Evolutionary conservation across 1,140 invertebrate species (phyloP).

Genomic region (Heliothis subflexa): DNA sequence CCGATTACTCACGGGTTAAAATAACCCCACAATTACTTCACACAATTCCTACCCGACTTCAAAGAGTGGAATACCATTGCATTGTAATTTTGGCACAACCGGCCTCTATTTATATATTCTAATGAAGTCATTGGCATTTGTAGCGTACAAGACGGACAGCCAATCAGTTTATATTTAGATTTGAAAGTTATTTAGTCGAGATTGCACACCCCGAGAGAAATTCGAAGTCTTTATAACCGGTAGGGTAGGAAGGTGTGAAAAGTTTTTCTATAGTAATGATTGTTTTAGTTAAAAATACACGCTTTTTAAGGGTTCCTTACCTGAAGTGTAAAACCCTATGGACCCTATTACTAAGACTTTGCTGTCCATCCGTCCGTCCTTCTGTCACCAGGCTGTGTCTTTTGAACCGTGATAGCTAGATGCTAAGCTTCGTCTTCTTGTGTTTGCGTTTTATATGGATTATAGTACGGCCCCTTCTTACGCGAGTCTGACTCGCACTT

Average conservation of each 20-base stretch:
- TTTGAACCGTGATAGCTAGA: no score
- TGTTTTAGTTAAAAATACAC: no score
- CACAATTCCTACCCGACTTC: constrained; percentile 43
- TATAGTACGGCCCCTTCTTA: no score
- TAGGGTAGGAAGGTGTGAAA: not conserved
- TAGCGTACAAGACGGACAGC: constrained; percentile 60
- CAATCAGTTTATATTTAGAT: constrained; percentile 60
- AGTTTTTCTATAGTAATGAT: not conserved
- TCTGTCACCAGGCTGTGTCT: no score
- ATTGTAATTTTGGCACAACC: constrained; percentile 55
- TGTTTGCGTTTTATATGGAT: no score
- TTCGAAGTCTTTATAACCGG: not conserved
- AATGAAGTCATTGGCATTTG: constrained; percentile 72
- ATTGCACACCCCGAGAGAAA: constrained; percentile 13
- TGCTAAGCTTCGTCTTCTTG: no score
- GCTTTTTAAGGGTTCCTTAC: no score
- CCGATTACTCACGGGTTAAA: not conserved
- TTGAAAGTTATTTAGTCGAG: constrained; percentile 35
- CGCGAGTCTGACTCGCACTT: no score
- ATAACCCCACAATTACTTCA: constrained; percentile 7
- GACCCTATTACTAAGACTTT: no score
- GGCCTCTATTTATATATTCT: constrained; percentile 58
- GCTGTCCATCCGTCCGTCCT: no score
- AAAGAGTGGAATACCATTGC: constrained; percentile 53
- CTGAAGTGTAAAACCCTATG: no score